phyloP scores from a whole-genome alignment of 2,113 vertebrate species.

The Kobus ellipsiprymnus region DNA sequence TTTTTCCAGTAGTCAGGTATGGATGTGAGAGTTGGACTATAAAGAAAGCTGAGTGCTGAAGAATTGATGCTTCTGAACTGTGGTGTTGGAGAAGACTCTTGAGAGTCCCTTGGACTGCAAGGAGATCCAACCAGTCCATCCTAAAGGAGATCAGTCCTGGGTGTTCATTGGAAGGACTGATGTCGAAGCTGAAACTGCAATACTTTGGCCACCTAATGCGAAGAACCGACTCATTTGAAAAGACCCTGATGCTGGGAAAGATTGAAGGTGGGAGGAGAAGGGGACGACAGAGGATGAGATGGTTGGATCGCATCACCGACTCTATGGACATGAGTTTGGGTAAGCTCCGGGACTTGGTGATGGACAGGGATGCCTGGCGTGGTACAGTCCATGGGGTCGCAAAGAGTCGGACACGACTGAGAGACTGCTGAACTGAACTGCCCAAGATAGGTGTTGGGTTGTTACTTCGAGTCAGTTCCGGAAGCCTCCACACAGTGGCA shows the following conservation, averaged over 20 bases:
- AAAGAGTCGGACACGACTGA: neutral
- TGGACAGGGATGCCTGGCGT: neutral
- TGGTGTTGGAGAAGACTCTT: neutral
- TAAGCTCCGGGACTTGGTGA: neutral
- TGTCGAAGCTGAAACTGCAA: neutral
- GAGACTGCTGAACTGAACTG: neutral
- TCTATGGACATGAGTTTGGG: neutral
- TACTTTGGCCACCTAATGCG: neutral
- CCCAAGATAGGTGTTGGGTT: neutral
- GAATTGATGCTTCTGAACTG: neutral
- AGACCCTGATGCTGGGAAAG: neutral
- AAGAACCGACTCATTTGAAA: neutral
- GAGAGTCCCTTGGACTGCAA: neutral
- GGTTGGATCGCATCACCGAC: neutral
- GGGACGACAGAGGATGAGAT: neutral
- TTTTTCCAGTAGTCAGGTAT: neutral
- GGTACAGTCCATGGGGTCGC: neutral
- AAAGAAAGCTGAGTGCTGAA: neutral
- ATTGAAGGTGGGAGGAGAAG: neutral
- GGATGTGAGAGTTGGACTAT: neutral
- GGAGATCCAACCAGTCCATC: neutral
- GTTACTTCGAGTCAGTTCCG: neutral
- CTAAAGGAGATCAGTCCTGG: neutral
- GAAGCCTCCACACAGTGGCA: slow-evolving; percentile 39
- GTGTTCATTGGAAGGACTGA: neutral